Evolutionary conservation across 2,888 invertebrate species (phyloP).

Genomic region (Drosophila limbata): DNA sequence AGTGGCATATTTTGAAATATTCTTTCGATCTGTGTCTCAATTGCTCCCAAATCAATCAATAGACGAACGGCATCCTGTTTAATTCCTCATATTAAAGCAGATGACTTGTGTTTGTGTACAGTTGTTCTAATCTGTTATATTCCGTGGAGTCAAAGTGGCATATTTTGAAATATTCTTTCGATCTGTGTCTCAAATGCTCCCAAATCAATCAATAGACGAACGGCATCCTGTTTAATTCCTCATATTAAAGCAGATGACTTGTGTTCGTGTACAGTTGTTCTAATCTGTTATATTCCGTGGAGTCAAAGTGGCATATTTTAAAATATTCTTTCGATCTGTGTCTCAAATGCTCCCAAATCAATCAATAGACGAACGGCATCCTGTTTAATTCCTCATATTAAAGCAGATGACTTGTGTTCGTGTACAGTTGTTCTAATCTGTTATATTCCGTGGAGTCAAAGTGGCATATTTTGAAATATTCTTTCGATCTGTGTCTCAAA

Average conservation of each 20-base stretch:
- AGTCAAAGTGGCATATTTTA: slow-evolving; percentile 53
- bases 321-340: slow-evolving; percentile 12
- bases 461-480: slow-evolving; percentile 55
- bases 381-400: too few species aligned
- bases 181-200: slow-evolving; percentile 50
- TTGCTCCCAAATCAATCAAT: slow-evolving; percentile 45
- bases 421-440: too few species aligned
- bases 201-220: slow-evolving; percentile 29
- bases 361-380: too few species aligned
- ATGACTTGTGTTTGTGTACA: slow-evolving; percentile 55
- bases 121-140: neutral
- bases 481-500: slow-evolving; percentile 40
- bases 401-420: too few species aligned
- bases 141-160: slow-evolving; percentile 44
- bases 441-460: neutral
- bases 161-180: neutral
- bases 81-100: slow-evolving; percentile 43
- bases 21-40: slow-evolving; percentile 46
- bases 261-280: slow-evolving; percentile 27
- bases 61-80: slow-evolving; percentile 53
- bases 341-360: slow-evolving; percentile 49
- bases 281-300: slow-evolving; percentile 17
- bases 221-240: slow-evolving; percentile 47
- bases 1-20: slow-evolving; percentile 46
- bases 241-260: slow-evolving; percentile 57